Conservation (phyloP, 2,888 invertebrate genomes). For the Cremastinae sp. region DNA sequence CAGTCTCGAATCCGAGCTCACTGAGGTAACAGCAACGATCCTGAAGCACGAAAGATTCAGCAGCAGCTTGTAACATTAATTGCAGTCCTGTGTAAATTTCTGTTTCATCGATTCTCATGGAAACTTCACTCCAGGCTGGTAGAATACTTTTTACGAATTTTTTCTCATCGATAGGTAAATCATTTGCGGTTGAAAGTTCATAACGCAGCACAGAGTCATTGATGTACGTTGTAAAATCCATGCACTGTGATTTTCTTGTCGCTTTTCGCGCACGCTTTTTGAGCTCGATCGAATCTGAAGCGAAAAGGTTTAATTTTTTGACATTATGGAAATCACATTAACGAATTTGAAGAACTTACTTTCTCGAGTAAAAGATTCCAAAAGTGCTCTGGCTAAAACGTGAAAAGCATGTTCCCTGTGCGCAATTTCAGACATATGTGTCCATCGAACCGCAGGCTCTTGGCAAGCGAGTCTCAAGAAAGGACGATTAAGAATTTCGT, state of each 20-base stretch:
- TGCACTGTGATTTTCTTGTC: constrained; percentile 75
- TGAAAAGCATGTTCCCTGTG: constrained; percentile 79
- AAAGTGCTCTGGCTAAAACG: constrained; percentile 82
- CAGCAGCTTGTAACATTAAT: constrained; percentile 73
- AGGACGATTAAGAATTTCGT: constrained; percentile 83
- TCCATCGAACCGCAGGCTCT: constrained; percentile 83
- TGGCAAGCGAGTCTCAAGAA: constrained; percentile 89
- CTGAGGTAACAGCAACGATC: constrained; percentile 74
- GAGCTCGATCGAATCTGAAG: constrained; percentile 69
- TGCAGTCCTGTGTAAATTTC: constrained; percentile 77
- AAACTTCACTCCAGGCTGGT: constrained; percentile 69
- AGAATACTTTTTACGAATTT: constrained; percentile 63
- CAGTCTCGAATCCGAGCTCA: constrained; percentile 69
- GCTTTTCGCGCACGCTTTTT: constrained; percentile 73
- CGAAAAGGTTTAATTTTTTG: neutral
- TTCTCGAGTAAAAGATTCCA: constrained; percentile 83
- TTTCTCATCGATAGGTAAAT: constrained; percentile 22
- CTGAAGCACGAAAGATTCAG: constrained; percentile 73
- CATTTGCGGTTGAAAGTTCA: constrained; percentile 56
- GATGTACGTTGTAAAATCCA: constrained; percentile 72
- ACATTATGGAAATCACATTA: too few species aligned
- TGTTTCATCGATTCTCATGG: constrained; percentile 64
- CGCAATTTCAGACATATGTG: constrained; percentile 79
- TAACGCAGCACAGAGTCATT: constrained; percentile 73
- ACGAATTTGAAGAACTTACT: constrained; percentile 80